These are phyloP conservation scores for Sciurus vulgaris DNA, from an alignment of 2,797 vertebrate species.

Conservation along the genomic window DNA sequence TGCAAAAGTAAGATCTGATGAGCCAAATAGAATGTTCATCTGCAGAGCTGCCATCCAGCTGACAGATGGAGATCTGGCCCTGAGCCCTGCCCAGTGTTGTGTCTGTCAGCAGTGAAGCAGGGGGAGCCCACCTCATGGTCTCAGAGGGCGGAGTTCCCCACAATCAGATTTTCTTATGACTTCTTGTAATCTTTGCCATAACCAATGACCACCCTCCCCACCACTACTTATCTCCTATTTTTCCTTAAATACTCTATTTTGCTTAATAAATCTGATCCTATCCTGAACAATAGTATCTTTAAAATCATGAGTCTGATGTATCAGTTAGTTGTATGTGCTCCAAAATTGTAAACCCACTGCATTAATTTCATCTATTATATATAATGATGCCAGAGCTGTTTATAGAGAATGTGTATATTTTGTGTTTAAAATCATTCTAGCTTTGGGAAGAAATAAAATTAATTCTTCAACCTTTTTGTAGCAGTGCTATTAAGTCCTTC, in stretches of 20 bases:
- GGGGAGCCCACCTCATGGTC: neutral
- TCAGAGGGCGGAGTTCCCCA: neutral
- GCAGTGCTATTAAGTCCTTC: neutral
- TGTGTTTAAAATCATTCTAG: slow-evolving; percentile 44
- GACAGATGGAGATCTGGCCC: neutral
- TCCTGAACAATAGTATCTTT: neutral
- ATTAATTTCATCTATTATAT: slow-evolving; percentile 14
- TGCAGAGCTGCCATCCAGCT: neutral
- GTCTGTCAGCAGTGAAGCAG: neutral
- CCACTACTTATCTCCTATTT: neutral
- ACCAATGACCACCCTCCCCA: neutral
- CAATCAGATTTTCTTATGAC: neutral
- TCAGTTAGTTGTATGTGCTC: neutral
- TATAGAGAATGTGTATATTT: neutral
- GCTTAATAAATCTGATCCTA: neutral
- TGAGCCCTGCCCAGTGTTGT: neutral
- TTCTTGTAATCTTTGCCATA: neutral
- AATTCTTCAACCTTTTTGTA: slow-evolving; percentile 17
- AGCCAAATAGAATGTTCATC: neutral
- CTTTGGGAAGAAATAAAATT: slow-evolving; percentile 46
- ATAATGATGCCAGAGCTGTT: neutral
- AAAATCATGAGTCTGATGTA: neutral
- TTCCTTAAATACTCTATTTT: slow-evolving; percentile 25
- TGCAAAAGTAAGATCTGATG: neutral
- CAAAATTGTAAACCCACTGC: neutral